Conservation (phyloP, 2,797 vertebrate species). For the Sardinella longiceps region DNA sequence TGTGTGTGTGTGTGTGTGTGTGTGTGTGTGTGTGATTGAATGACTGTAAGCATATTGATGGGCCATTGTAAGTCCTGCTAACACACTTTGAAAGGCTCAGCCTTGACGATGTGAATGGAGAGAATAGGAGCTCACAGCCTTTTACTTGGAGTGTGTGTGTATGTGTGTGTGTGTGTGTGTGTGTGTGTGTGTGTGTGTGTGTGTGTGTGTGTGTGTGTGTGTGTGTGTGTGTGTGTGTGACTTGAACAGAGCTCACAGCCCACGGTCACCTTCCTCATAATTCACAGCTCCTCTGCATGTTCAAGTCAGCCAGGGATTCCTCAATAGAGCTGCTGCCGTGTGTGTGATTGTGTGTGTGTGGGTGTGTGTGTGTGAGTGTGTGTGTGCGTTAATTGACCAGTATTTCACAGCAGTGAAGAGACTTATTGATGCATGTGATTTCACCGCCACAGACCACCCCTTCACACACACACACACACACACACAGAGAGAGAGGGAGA, state of each 20-base stretch:
- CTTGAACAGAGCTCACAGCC: background rate
- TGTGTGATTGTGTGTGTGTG: background rate
- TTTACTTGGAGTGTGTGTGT: too few species aligned
- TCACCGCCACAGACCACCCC: background rate
- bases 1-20: background rate
- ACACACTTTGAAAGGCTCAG: background rate
- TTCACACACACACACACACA: background rate
- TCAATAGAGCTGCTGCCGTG: background rate
- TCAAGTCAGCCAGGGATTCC: background rate
- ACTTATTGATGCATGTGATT: background rate
- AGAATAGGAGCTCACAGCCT: too few species aligned
- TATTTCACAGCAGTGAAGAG: background rate
- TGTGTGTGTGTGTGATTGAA: background rate
- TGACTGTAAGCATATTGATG: background rate
- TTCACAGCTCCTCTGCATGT: background rate
- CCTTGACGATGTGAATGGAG: background rate
- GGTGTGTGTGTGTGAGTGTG: constrained; percentile 12
- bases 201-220: background rate
- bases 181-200: background rate
- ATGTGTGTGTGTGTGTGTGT: background rate
- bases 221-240: background rate
- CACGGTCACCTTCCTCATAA: background rate
- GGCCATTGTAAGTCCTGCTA: background rate
- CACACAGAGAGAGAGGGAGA: too few species aligned
- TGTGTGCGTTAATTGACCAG: background rate